Evolutionary conservation across 2,888 invertebrate species (phyloP).

Genomic region (Phragmatobia fuliginosa): DNA sequence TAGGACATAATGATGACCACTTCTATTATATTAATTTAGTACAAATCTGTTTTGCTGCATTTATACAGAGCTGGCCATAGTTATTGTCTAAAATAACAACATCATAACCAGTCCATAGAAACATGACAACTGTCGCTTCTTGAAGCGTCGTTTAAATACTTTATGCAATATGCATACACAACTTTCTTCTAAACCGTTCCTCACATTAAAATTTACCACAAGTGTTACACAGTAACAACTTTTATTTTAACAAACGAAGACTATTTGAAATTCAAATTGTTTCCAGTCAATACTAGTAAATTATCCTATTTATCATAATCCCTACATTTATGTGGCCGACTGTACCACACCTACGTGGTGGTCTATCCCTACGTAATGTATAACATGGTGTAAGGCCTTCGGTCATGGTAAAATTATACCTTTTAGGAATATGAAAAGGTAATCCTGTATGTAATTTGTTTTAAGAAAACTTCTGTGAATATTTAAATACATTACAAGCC

Average conservation of each 20-base stretch:
- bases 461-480: not conserved
- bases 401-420: constrained; percentile 53
- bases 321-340: constrained; percentile 40
- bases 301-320: constrained; percentile 38
- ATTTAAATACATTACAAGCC: not conserved
- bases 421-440: constrained; percentile 7
- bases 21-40: too few species aligned
- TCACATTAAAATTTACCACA: not conserved
- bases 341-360: constrained; percentile 58
- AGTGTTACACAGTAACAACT: not conserved
- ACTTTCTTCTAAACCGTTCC: not conserved
- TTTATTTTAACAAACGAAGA: not conserved
- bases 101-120: not conserved
- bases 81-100: not conserved
- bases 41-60: too few species aligned
- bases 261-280: constrained; percentile 44
- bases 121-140: not conserved
- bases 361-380: constrained; percentile 52
- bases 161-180: not conserved
- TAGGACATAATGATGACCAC: too few species aligned
- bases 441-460: not conserved
- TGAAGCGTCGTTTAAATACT: not conserved
- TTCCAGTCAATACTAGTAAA: not conserved
- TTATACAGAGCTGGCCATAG: too few species aligned
- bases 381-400: constrained; percentile 53